Percentiles rank a stretch among this genome's conserved stretches.
Evolutionary conservation across 2,888 invertebrate genomes (phyloP).

Genomic region (Antheraea yamamai): DNA sequence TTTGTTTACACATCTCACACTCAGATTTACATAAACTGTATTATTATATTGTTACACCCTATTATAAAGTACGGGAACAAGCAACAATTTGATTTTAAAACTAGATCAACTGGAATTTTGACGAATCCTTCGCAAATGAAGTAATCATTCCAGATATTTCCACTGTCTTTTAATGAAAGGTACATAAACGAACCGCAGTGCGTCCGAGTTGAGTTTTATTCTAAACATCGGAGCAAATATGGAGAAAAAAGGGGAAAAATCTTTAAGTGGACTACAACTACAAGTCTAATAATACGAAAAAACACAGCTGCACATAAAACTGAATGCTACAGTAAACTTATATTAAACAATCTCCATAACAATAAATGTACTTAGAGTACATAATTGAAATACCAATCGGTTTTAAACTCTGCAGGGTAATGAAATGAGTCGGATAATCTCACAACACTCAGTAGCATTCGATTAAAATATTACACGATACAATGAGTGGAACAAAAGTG

Average conservation of each 20-base stretch:
- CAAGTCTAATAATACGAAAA: not conserved
- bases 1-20: not conserved
- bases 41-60: not conserved
- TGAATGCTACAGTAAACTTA: not conserved
- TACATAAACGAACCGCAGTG: too few species aligned
- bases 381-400: not conserved
- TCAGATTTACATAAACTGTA: not conserved
- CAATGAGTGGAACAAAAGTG: conserved; percentile 37
- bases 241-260: too few species aligned
- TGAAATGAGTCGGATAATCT: conserved; percentile 8
- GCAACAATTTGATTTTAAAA: too few species aligned
- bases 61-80: not conserved
- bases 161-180: too few species aligned
- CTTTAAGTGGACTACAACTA: too few species aligned
- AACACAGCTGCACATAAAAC: not conserved
- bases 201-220: too few species aligned
- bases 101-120: too few species aligned
- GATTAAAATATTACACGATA: conserved; percentile 30
- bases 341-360: not conserved
- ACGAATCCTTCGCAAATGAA: too few species aligned
- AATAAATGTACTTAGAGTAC: not conserved
- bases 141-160: too few species aligned
- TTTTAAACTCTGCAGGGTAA: not conserved
- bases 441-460: conserved; percentile 18
- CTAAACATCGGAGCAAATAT: too few species aligned